Evolutionary conservation across 2,888 invertebrate genomes (phyloP).

Genomic region (Melikaiella ostensackeni): DNA sequence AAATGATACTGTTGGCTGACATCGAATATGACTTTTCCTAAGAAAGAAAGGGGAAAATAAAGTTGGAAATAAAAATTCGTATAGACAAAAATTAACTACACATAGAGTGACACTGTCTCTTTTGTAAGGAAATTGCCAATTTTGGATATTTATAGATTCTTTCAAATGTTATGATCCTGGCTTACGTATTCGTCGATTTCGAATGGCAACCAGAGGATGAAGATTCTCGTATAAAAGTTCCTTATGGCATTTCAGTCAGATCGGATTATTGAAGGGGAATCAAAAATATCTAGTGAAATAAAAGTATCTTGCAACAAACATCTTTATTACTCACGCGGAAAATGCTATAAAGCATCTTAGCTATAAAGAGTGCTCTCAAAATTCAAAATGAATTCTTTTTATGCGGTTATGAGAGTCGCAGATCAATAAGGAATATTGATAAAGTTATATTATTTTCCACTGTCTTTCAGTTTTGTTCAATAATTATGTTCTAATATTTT

Average conservation of each 20-base stretch:
- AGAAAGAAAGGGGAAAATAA: not conserved
- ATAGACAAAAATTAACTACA: not conserved
- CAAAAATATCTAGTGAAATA: not conserved
- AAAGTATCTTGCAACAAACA: constrained; percentile 30
- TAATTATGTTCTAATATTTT: no score
- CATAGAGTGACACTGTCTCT: no score
- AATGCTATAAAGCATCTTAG: constrained; percentile 40
- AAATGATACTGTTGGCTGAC: not conserved
- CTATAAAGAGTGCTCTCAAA: not conserved
- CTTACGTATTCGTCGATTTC: not conserved
- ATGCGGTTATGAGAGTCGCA: not conserved
- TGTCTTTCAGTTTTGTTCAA: no score
- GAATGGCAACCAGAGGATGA: not conserved
- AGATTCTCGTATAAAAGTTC: not conserved
- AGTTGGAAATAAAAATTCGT: not conserved
- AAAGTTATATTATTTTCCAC: no score
- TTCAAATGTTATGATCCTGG: no score
- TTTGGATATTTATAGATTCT: no score
- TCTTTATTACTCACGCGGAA: constrained; percentile 21
- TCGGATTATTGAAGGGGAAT: not conserved
- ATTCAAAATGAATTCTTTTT: not conserved
- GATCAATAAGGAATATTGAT: not conserved
- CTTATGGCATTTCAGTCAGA: not conserved
- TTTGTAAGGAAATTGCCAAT: no score
- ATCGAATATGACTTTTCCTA: not conserved